Evolutionary conservation across 2,113 vertebrate species (phyloP).

Genomic region (Larimichthys crocea): DNA sequence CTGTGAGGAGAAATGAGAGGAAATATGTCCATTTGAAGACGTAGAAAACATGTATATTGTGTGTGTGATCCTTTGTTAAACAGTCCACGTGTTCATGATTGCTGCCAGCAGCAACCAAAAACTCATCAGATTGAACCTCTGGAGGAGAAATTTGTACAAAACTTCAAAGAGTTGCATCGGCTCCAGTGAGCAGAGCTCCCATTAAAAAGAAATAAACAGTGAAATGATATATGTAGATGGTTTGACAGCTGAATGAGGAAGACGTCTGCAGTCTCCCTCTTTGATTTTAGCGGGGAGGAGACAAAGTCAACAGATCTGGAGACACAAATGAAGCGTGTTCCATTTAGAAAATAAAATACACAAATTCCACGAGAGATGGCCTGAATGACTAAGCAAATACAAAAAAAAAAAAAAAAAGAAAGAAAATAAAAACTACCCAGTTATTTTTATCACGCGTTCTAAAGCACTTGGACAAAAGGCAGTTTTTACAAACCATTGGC

Average conservation of each 20-base stretch:
- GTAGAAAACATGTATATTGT: slow-evolving; percentile 32
- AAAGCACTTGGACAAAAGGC: slow-evolving; percentile 82
- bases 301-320: slow-evolving; percentile 15
- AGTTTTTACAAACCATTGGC: slow-evolving; percentile 74
- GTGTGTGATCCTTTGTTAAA: slow-evolving; percentile 45
- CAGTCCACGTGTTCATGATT: slow-evolving; percentile 60
- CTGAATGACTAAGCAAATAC: slow-evolving; percentile 49
- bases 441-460: slow-evolving; percentile 63
- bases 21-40: slow-evolving; percentile 38
- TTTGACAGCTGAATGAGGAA: slow-evolving; percentile 44
- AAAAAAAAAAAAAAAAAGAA: background rate
- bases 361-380: slow-evolving; percentile 44
- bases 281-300: slow-evolving; percentile 38
- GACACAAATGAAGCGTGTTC: slow-evolving; percentile 23
- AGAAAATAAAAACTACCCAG: slow-evolving; percentile 39
- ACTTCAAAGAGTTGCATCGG: slow-evolving; percentile 36
- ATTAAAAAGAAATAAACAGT: slow-evolving; percentile 41
- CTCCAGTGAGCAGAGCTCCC: slow-evolving; percentile 23
- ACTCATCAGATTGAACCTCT: slow-evolving; percentile 58
- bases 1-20: slow-evolving; percentile 27
- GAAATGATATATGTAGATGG: slow-evolving; percentile 28
- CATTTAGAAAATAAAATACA: slow-evolving; percentile 10
- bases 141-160: slow-evolving; percentile 34
- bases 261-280: slow-evolving; percentile 30
- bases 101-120: slow-evolving; percentile 84